Conservation (phyloP, 1,140 invertebrate species). For the silkworm (Bombyx mori) region DNA sequence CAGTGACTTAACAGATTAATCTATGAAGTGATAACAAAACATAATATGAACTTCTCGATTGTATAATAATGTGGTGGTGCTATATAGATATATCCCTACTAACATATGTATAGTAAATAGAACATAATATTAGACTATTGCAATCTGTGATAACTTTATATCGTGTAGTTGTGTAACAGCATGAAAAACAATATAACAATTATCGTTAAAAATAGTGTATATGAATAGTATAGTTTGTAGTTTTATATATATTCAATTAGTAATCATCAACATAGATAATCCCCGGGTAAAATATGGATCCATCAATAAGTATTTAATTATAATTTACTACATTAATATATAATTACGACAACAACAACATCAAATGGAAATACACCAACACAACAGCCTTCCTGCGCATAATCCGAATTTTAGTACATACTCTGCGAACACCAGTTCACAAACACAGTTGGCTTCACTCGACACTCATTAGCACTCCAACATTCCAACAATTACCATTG, state of each 20-base stretch:
- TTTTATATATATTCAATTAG: constrained; percentile 42
- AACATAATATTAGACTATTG: constrained; percentile 53
- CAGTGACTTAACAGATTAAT: constrained; percentile 55
- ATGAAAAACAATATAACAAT: constrained; percentile 64
- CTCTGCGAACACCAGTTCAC: too few relatives aligned
- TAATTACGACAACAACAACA: constrained; percentile 59
- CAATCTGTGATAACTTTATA: constrained; percentile 41
- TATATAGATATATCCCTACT: constrained; percentile 55
- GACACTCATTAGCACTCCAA: neutral
- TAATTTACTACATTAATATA: constrained; percentile 59
- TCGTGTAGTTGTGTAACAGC: constrained; percentile 42
- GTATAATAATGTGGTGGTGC: constrained; percentile 45
- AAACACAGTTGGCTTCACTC: neutral
- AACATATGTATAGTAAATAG: constrained; percentile 57
- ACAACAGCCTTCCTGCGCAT: constrained; percentile 21
- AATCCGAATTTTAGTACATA: neutral
- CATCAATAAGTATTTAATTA: constrained; percentile 52
- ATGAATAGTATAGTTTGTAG: constrained; percentile 58
- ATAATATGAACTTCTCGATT: constrained; percentile 55
- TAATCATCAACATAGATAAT: constrained; percentile 46
- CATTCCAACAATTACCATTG: too few relatives aligned
- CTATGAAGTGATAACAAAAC: constrained; percentile 62
- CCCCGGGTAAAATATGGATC: constrained; percentile 50
- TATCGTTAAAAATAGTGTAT: constrained; percentile 60
- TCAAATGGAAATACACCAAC: constrained; percentile 15